phyloP scores from a whole-genome alignment of 2,888 invertebrate genomes.

The Ophraella communa region DNA sequence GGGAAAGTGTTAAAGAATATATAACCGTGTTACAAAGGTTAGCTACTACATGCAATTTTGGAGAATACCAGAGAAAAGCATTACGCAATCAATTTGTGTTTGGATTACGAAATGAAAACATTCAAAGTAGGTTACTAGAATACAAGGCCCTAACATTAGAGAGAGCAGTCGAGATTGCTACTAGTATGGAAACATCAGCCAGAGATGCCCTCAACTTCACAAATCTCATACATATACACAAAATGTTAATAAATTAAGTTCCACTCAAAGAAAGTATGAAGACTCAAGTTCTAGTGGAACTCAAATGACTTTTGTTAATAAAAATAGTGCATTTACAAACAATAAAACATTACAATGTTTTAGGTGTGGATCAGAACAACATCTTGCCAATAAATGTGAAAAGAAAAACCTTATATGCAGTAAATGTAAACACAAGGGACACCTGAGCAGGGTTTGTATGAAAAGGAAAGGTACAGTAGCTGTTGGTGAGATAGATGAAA shows the following conservation, averaged over 20 bases:
- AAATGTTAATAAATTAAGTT: too few species aligned
- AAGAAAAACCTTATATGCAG: background rate
- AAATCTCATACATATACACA: too few species aligned
- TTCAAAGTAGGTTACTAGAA: constrained; percentile 43
- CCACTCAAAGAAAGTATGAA: too few species aligned
- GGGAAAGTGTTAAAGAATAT: constrained; percentile 39
- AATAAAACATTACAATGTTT: too few species aligned
- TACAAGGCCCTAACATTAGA: constrained; percentile 37
- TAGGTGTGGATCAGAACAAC: too few species aligned
- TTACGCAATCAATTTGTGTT: constrained; percentile 46
- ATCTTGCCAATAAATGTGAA: too few species aligned
- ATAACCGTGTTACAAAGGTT: constrained; percentile 37
- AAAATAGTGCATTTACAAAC: too few species aligned
- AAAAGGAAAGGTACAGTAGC: background rate
- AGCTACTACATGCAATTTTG: constrained; percentile 38
- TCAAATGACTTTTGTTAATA: background rate
- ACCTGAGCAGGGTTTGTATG: constrained; percentile 1
- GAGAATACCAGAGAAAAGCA: constrained; percentile 41
- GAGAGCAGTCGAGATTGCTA: constrained; percentile 22
- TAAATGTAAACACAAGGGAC: constrained; percentile 1
- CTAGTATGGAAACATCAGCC: constrained; percentile 6
- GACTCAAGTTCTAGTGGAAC: too few species aligned
- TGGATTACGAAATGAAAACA: constrained; percentile 37
- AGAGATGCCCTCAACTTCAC: too few species aligned
- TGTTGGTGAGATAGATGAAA: background rate